A percentile compares a stretch with the other conserved stretches of the same genome.
Evolutionary conservation across 2,113 vertebrate species (phyloP).

Genomic region (Burhinus oedicnemus): DNA sequence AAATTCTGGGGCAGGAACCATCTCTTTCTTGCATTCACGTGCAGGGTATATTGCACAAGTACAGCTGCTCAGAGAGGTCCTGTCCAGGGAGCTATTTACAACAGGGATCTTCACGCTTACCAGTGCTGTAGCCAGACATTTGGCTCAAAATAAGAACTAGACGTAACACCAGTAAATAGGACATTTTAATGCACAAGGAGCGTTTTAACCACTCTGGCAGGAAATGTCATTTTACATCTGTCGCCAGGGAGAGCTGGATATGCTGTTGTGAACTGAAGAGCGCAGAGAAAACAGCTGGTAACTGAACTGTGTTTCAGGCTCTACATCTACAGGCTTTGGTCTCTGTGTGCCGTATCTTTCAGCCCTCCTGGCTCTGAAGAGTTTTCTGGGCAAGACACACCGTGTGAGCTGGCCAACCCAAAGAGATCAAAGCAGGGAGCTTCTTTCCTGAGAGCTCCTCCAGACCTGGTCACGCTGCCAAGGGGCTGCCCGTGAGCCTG

Average conservation of each 20-base stretch:
- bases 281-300: neutral
- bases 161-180: neutral
- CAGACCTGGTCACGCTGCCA: no score
- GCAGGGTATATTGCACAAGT: neutral
- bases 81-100: neutral
- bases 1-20: neutral
- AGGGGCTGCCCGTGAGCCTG: no score
- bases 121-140: neutral
- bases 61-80: neutral
- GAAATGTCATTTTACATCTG: neutral
- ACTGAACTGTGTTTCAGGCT: neutral
- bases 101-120: neutral
- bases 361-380: neutral
- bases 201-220: neutral
- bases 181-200: neutral
- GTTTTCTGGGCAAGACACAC: rapidly evolving
- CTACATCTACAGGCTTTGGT: neutral
- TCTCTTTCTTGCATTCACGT: rapidly evolving
- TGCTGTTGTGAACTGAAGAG: rapidly evolving
- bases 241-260: rapidly evolving
- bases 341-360: neutral
- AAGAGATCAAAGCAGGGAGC: neutral
- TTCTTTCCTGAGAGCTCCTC: neutral
- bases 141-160: neutral
- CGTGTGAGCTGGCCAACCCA: rapidly evolving